Conservation (phyloP, 2,888 invertebrate genomes). For the Incurvaria masculella region DNA sequence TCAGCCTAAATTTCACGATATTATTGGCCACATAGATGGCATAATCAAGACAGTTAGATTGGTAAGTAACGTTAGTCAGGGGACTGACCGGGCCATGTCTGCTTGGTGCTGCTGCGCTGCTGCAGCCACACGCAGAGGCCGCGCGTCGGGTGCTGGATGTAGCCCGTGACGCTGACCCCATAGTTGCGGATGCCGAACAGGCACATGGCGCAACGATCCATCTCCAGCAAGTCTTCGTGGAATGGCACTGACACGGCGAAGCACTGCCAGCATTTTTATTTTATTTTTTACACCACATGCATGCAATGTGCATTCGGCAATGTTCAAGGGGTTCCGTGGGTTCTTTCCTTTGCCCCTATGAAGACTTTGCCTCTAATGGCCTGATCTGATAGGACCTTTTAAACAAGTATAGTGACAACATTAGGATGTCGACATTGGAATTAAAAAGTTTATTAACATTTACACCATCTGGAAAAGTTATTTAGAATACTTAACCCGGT, state of each 20-base stretch:
- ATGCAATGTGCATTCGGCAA: too few relatives aligned
- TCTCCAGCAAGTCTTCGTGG: constrained; percentile 61
- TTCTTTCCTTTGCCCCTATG: too few relatives aligned
- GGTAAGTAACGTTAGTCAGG: neutral
- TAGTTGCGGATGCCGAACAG: constrained; percentile 92
- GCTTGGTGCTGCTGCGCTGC: constrained; percentile 85
- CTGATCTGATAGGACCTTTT: too few relatives aligned
- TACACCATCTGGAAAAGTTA: too few relatives aligned
- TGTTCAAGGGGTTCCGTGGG: too few relatives aligned
- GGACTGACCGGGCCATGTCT: constrained; percentile 82
- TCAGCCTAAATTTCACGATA: neutral
- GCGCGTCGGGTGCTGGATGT: constrained; percentile 78
- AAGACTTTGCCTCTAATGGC: too few relatives aligned
- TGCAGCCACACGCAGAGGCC: constrained; percentile 92
- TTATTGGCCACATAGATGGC: neutral
- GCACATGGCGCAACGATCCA: constrained; percentile 93
- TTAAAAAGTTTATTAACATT: too few relatives aligned
- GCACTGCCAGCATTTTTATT: too few relatives aligned
- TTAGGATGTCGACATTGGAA: too few relatives aligned
- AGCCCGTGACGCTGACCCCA: constrained; percentile 94
- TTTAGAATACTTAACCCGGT: too few relatives aligned
- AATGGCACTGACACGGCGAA: constrained; percentile 80
- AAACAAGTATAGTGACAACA: too few relatives aligned
- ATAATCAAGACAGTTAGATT: neutral
- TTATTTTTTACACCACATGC: too few relatives aligned